These are phyloP conservation scores for Octodonta nipae DNA, from an alignment of 2,888 invertebrate genomes.

Conservation along the genomic window DNA sequence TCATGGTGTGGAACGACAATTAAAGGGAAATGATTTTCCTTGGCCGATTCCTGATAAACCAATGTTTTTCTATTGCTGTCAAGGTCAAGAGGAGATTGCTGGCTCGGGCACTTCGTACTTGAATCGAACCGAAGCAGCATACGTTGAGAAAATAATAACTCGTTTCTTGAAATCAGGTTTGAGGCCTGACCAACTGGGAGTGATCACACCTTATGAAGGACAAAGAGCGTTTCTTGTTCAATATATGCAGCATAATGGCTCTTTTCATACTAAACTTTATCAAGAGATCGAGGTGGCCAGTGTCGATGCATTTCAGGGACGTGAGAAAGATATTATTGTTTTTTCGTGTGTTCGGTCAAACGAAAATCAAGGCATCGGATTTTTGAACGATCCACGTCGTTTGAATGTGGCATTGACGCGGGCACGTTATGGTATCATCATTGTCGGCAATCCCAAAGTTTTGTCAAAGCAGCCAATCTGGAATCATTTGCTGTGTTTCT, in stretches of 20 bases:
- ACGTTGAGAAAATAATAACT: slow-evolving; percentile 95
- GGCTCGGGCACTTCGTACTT: slow-evolving; percentile 96
- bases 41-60: slow-evolving; percentile 95
- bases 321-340: slow-evolving; percentile 98
- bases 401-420: slow-evolving; percentile 95
- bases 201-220: slow-evolving; percentile 97
- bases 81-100: slow-evolving; percentile 97
- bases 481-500: slow-evolving; percentile 94
- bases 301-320: slow-evolving; percentile 97
- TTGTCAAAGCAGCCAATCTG: slow-evolving; percentile 94
- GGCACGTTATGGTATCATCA: slow-evolving; percentile 93
- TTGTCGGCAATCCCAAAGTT: slow-evolving; percentile 92
- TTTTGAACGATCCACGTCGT: slow-evolving; percentile 92
- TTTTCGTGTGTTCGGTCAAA: slow-evolving; percentile 96
- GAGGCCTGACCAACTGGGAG: slow-evolving; percentile 94
- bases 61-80: slow-evolving; percentile 97
- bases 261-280: slow-evolving; percentile 89
- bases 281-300: slow-evolving; percentile 98
- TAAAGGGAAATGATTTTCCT: slow-evolving; percentile 86
- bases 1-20: slow-evolving; percentile 84
- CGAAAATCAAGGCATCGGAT: slow-evolving; percentile 95
- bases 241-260: slow-evolving; percentile 98
- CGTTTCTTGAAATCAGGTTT: slow-evolving; percentile 87
- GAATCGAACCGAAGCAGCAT: slow-evolving; percentile 95
- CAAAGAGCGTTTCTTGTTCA: slow-evolving; percentile 94